Base-by-base conservation (phyloP, 2,888 invertebrate genomes). In the Archaeoteleia sp. region DNA sequence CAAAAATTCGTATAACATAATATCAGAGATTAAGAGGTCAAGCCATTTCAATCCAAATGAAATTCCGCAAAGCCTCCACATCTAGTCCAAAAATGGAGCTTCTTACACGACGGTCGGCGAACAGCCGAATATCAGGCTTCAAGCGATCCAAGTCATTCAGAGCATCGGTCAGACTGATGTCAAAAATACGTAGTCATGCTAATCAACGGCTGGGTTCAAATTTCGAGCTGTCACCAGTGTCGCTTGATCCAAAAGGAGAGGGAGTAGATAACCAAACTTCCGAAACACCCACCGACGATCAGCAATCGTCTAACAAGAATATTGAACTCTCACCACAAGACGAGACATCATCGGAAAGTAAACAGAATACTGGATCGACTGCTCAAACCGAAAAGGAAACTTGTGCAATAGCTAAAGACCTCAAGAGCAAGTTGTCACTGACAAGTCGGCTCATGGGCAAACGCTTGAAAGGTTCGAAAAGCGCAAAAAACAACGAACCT, bases 121-220 rank as follows among this genome's bases (percentile, higher is more conserved):
- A 34, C 48, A 66, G 74, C 34, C 73, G 76, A 60, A 74, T 78
- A 29, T 78, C 83, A 20, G 79, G 67, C 45, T 73, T 84, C 60
- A 85, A 83, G 40, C 74, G 82, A 39, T 82, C 83, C 10, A 79
- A 79, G 25, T 83, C 84, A n/a, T 81, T 84, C 25, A 75, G 83
- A 1, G 84, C 82, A 0, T 85, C 85, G 8, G 72, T 83, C 14
- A 78, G 78, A 57, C 72, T 85, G n/a, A 78, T 85, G 58, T 76
- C 83, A 14, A 84, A 81, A 57, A 80, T 85, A 4, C 79, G 79
- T 0, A 77, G 67, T 27, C 82, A 79, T 65, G 75, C 81, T 35
- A 80, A 70, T 23, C 48, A 74, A 1, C 68, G 65, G 20, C 30
- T 74, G 10, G 58, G 62, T 37, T 9, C 71, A 1, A 72, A 73